phyloP scores from a whole-genome alignment of 2,888 invertebrate species.

The Hirtodrosophila confusa region DNA sequence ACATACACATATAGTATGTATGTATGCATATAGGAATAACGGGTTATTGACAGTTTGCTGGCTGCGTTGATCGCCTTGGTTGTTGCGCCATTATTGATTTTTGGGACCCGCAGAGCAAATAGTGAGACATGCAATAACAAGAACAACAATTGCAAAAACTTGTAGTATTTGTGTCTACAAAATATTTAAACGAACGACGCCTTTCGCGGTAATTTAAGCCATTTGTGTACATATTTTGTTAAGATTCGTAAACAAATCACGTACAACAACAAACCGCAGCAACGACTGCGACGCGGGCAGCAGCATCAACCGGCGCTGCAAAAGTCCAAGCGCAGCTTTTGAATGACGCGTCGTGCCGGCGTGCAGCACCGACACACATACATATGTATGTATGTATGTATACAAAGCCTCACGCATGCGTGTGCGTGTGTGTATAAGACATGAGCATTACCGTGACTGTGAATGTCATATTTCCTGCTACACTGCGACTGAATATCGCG shows the following conservation, averaged over 20 bases:
- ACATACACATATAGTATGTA: background rate
- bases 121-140: conserved; percentile 35
- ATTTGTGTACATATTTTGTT: conserved; percentile 67
- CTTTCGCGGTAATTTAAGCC: conserved; percentile 73
- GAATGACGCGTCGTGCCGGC: conserved; percentile 36
- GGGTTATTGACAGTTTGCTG: conserved; percentile 33
- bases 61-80: conserved; percentile 22
- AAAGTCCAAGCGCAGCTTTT: conserved; percentile 32
- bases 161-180: conserved; percentile 44
- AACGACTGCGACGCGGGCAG: conserved; percentile 21
- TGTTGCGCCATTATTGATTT: conserved; percentile 20
- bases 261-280: conserved; percentile 59
- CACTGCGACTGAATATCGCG: no score
- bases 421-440: no score
- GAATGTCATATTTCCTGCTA: no score
- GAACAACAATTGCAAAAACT: conserved; percentile 36
- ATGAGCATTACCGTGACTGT: no score
- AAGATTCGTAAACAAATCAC: conserved; percentile 79
- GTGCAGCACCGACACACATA: conserved; percentile 7
- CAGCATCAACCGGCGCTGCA: conserved; percentile 20
- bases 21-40: conserved; percentile 12
- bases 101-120: conserved; percentile 27
- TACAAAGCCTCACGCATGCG: no score
- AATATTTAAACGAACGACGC: conserved; percentile 65
- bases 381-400: no score